A percentile compares a stretch with the other conserved stretches of the same genome.
These are phyloP conservation scores for Dipodomys ordii DNA, from an alignment of 2,113 vertebrate genomes.

Conservation along the genomic window DNA sequence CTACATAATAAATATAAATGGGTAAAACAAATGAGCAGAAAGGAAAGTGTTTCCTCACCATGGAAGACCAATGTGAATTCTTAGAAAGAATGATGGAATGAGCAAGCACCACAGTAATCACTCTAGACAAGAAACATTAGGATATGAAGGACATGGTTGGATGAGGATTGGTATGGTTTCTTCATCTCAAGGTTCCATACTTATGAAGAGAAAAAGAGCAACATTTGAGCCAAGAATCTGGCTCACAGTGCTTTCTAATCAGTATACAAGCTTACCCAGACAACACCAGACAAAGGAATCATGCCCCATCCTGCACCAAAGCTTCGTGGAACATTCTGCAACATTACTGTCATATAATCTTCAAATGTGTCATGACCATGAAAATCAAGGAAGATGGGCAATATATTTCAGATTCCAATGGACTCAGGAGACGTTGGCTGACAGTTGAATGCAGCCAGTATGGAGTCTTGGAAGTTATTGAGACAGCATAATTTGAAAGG, in stretches of 20 bases:
- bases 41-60: neutral
- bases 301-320: neutral
- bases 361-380: neutral
- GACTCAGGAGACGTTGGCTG: neutral
- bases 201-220: neutral
- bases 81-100: neutral
- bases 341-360: neutral
- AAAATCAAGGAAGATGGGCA: neutral
- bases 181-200: neutral
- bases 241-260: neutral
- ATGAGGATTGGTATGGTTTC: neutral
- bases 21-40: neutral
- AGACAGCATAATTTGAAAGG: neutral
- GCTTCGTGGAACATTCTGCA: neutral
- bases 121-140: conserved; percentile 16
- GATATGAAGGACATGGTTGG: neutral
- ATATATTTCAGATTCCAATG: neutral
- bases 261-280: neutral
- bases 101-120: neutral
- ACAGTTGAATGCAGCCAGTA: neutral
- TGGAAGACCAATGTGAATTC: neutral
- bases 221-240: neutral
- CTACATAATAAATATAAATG: neutral
- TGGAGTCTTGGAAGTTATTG: neutral
- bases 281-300: neutral